Conservation (phyloP, 2,888 invertebrate genomes). For the Eledona agricola region DNA sequence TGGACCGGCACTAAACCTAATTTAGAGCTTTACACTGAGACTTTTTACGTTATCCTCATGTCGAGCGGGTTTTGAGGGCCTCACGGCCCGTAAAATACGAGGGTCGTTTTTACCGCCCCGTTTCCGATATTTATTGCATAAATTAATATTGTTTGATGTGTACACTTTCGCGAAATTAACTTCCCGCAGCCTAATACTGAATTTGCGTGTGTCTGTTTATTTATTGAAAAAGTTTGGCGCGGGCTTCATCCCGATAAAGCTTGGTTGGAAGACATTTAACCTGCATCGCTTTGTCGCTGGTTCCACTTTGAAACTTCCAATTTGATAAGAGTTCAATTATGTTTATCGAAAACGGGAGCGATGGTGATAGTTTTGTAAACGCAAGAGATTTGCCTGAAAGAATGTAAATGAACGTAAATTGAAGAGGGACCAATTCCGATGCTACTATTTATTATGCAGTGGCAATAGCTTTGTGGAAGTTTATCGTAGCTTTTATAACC, state of each 20-base stretch:
- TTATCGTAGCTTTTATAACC: slow-evolving; percentile 25
- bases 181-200: slow-evolving; percentile 9
- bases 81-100: slow-evolving; percentile 5
- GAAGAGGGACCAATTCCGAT: slow-evolving; percentile 10
- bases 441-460: slow-evolving; percentile 23
- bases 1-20: slow-evolving; percentile 19
- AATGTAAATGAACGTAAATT: slow-evolving; percentile 21
- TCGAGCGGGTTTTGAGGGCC: slow-evolving; percentile 2
- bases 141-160: slow-evolving; percentile 11
- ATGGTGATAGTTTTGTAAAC: slow-evolving; percentile 2
- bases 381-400: slow-evolving; percentile 15
- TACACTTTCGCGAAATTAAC: slow-evolving; percentile 6
- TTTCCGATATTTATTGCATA: slow-evolving; percentile 7
- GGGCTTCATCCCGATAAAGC: no score
- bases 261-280: slow-evolving; percentile 5
- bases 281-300: no score
- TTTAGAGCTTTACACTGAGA: slow-evolving; percentile 21
- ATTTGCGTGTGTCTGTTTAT: slow-evolving; percentile 8
- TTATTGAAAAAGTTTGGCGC: slow-evolving; percentile 2
- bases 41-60: slow-evolving; percentile 16
- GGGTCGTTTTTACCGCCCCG: no score
- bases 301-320: background rate
- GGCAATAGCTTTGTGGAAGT: slow-evolving; percentile 22
- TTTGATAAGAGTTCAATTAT: background rate
- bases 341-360: slow-evolving; percentile 1